Percentiles rank a stretch among this genome's conserved stretches.
Conservation (phyloP, 2,113 vertebrate genomes). For the Sus scrofa region T2T-Sscrofa CM000820.6:39011501-39012000, state of each 20-base stretch:
- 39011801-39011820: conserved; percentile 54
- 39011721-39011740: conserved; percentile 39
- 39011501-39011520: background rate
- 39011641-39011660: conserved; percentile 56
- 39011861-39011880: background rate
- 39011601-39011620: background rate
- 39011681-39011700: conserved; percentile 47
- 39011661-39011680: conserved; percentile 51
- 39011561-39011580: background rate
- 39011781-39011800: background rate
- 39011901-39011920: background rate
- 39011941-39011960: background rate
- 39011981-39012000: background rate
- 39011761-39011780: conserved; percentile 49
- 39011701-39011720: conserved; percentile 50
- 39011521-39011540: background rate
- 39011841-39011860: background rate
- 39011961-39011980: background rate
- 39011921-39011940: background rate
- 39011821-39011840: background rate
- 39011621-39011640: background rate
- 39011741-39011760: conserved; percentile 52
- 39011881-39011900: background rate
- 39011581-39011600: background rate
- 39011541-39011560: background rate